Evolutionary conservation across 2,113 vertebrate genomes (phyloP), one percentile per base, ranked within the genome.

Genomic region (Cyprinodon brontotheroides): DNA sequence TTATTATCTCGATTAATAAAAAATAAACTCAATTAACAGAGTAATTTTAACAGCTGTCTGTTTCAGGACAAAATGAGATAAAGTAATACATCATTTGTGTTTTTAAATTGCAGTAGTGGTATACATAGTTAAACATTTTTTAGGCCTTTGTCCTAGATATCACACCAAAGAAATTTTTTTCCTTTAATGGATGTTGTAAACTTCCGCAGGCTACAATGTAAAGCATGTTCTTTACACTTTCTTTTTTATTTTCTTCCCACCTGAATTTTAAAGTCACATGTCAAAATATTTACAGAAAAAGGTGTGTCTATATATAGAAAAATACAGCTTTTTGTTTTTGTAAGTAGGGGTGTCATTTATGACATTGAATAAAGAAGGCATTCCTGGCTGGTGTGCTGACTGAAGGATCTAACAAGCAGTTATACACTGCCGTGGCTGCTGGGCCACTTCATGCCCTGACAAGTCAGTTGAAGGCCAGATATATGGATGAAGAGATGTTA

Each of bases 201-300:
- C 22, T 39, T 41, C 65, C n/a, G 65, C 66, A 63, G 11, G 57
- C 67, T 50, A 62, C 22, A 66, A 20, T 11, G 9, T 41, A 11
- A 61, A 53, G 3, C 2, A 17, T 12, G 11, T 57, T 57, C 50
- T 57, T n/a, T 57, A n/a, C 17, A 53, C 1, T 47, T 72, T 11
- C 22, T 39, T 15, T 74, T 65, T 68, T 75, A 29, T 29, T 67
- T 39, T 81, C 11, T 64, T 60, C 72, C 20, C 3, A 73, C 69
- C 50, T 4, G 3, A 78, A 80, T 84, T 62, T 70, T 70, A 79
- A 68, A 50, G 11, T 20, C 22, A 74, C 45, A 75, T 74, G 17
- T 20, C 10, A 57, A 45, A n/a, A 57, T n/a, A 57, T 57, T 57
- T 57, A n/a, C 29, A 29, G 29, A 29, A 29, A 20, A 53, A 14